Base-by-base conservation (phyloP, 1,140 invertebrate species). In the Lepidostoma basale region DNA sequence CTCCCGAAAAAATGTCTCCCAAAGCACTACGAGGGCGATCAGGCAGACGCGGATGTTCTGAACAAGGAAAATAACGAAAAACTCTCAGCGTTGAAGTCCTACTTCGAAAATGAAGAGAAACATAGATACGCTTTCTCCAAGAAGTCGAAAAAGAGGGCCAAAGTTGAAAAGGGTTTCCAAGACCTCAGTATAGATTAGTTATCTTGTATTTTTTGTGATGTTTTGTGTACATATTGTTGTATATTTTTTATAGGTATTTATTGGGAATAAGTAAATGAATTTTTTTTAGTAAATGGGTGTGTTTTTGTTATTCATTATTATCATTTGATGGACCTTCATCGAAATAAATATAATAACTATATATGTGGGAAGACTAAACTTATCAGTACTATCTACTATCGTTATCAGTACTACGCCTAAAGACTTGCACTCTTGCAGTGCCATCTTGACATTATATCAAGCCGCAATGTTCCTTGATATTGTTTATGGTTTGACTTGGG, bases 11-110 rank as follows among this genome's bases (percentile, higher is more conserved):
- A 75, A 2, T 72, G 74, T 0, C 60, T 82, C n/a, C 81, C 80
- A 0, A 76, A 78, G 0, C 77, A 81, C 69, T 73, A 80, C 62
- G 80, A 80, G 0, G 82, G 81, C 3, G 77, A 77, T 3, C 65
- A 80, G 0, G 76, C 78, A 0, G 79, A 81, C 62, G 77, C 77
- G 0, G 78, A 77, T 49, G 78, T 76, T 0, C 70, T 83, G 3
- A 78, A 81, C 74, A 78, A 77, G 63, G 75, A 76, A 14, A 81
- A 79, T 69, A 76, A 76, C 66, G 76, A 79, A 66, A 75, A 75
- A 5, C 69, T 83, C 0, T 71, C 76, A 40, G 59, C 74, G 3
- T 3, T 80, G 30, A 78, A 79, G 39, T 75, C 77, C 0, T 81
- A 80, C 72, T 83, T 81, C 70, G 74, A 73, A n/a, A 77, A 39